Conservation (phyloP, 2,113 vertebrate species). For the Zosterops pallidus region DNA sequence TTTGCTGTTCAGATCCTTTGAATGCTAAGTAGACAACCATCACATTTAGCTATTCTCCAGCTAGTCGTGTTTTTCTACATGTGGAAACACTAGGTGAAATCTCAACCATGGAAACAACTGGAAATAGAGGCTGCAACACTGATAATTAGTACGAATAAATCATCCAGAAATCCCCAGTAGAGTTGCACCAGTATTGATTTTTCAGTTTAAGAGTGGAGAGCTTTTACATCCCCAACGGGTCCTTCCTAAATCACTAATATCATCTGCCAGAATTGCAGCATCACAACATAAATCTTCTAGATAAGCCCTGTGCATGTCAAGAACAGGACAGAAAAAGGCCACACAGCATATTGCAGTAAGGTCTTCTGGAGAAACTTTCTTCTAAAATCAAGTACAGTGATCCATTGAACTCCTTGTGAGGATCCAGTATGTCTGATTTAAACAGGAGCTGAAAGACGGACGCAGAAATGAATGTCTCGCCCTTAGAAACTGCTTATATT, state of each 20-base stretch:
- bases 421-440: not conserved
- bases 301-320: not conserved
- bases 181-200: conserved; percentile 27
- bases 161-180: not conserved
- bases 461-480: not conserved
- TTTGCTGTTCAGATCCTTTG: not conserved
- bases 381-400: not conserved
- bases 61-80: not conserved
- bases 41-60: not conserved
- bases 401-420: not conserved
- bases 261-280: conserved; percentile 23
- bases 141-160: conserved; percentile 34
- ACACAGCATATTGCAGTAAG: not conserved
- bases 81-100: not conserved
- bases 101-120: not conserved
- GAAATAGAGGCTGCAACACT: not conserved
- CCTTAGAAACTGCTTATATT: not conserved
- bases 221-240: not conserved
- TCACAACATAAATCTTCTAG: not conserved
- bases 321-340: not conserved
- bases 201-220: conserved; percentile 13
- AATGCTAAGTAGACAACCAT: not conserved
- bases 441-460: not conserved
- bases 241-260: conserved; percentile 47
- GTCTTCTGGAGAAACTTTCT: not conserved